A percentile compares a stretch with the other conserved stretches of the same genome.
phyloP scores from a whole-genome alignment of 2,113 vertebrate genomes.

The Zosterops pallidus region DNA sequence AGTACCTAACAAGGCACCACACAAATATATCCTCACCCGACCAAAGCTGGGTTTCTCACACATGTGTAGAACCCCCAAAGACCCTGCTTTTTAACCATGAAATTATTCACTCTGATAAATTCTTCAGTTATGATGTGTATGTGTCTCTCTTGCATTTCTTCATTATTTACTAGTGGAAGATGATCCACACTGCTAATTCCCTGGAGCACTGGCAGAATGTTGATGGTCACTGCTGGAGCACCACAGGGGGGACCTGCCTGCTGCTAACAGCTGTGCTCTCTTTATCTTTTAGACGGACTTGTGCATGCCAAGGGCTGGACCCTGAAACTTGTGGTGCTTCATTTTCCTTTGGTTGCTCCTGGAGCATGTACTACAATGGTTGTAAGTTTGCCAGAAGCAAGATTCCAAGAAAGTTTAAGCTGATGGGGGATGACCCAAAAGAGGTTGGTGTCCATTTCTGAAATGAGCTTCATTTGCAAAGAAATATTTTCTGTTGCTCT shows the following conservation, averaged over 20 bases:
- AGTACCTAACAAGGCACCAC: neutral
- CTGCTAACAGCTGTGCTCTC: slow-evolving; percentile 17
- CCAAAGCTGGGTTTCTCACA: neutral
- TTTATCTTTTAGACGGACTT: slow-evolving; percentile 85
- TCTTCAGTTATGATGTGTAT: neutral
- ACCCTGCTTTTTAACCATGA: neutral
- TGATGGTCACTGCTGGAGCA: accelerated
- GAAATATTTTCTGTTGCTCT: neutral
- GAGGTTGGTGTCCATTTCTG: slow-evolving; percentile 80
- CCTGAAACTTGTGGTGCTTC: slow-evolving; percentile 92
- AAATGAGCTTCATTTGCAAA: slow-evolving; percentile 25
- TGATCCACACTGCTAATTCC: neutral
- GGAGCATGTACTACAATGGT: slow-evolving; percentile 99
- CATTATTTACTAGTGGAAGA: neutral
- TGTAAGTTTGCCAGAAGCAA: slow-evolving; percentile 99
- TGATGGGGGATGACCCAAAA: slow-evolving; percentile 90
- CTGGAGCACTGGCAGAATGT: accelerated
- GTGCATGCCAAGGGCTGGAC: slow-evolving; percentile 94
- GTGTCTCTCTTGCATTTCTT: neutral
- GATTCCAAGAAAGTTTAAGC: slow-evolving; percentile 95
- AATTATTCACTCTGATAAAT: neutral
- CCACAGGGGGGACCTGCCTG: neutral
- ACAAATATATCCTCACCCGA: accelerated
- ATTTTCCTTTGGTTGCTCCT: slow-evolving; percentile 98
- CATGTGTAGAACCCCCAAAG: neutral